Percentiles rank a stretch among this genome's conserved stretches.
These are phyloP conservation scores for Xiphophorus maculatus DNA, from an alignment of 2,113 vertebrate genomes.

Conservation along the genomic window DNA sequence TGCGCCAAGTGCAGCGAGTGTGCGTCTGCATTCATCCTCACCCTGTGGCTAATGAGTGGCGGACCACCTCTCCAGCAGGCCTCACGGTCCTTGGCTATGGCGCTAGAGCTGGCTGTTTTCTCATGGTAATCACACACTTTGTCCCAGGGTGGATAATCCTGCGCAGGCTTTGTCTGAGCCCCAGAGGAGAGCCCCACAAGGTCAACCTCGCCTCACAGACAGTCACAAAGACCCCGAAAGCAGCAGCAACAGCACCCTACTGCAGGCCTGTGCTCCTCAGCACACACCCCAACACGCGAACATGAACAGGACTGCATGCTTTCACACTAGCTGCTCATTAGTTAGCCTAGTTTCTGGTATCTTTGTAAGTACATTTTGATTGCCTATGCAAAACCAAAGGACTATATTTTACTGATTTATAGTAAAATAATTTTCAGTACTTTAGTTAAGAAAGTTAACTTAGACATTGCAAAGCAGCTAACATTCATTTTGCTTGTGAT, in stretches of 20 bases:
- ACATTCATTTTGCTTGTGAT: not conserved
- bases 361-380: not conserved
- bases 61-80: constrained; percentile 81
- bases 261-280: constrained; percentile 65
- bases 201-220: constrained; percentile 77
- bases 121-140: constrained; percentile 86
- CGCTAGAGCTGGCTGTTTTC: constrained; percentile 79
- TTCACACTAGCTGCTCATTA: constrained; percentile 55
- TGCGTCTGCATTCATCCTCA: constrained; percentile 73
- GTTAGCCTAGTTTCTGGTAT: constrained; percentile 67
- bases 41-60: constrained; percentile 80
- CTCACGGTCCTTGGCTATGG: constrained; percentile 70
- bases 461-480: constrained; percentile 1
- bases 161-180: constrained; percentile 80
- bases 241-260: constrained; percentile 75
- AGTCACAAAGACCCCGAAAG: constrained; percentile 77
- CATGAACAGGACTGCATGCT: constrained; percentile 35
- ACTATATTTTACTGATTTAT: constrained; percentile 8
- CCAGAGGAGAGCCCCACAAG: constrained; percentile 81
- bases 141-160: constrained; percentile 83
- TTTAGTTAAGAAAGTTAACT: constrained; percentile 6
- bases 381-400: not conserved
- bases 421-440: too few species aligned
- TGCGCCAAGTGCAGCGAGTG: constrained; percentile 56
- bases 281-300: constrained; percentile 45